Percentiles rank a stretch among this genome's conserved stretches.
phyloP scores from a whole-genome alignment of 2,888 invertebrate species.

The Melolontha melolontha region DNA sequence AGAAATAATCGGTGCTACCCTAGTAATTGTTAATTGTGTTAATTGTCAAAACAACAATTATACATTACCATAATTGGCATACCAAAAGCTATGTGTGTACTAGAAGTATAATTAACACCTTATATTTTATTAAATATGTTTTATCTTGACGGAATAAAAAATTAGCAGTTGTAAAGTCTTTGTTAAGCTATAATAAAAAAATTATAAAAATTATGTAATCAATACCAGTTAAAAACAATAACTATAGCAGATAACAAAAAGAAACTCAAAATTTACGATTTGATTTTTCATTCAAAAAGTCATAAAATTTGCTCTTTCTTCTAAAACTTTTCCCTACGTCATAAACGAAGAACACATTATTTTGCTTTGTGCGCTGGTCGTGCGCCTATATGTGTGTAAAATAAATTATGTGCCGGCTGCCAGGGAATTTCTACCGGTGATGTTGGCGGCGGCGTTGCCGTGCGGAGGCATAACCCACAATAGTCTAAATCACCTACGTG shows the following conservation, averaged over 20 bases:
- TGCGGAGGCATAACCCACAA: constrained; percentile 32
- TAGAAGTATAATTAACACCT: too few species aligned
- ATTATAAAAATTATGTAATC: too few species aligned
- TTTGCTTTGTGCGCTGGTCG: not conserved
- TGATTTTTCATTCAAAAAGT: constrained; percentile 26
- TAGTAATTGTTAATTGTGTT: too few species aligned
- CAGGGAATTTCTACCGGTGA: constrained; percentile 18
- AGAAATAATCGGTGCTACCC: too few species aligned
- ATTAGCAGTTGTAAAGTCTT: too few species aligned
- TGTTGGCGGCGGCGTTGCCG: constrained; percentile 1
- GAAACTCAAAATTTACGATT: constrained; percentile 12
- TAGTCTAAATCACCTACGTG: constrained; percentile 47
- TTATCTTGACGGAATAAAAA: too few species aligned
- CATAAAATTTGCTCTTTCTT: constrained; percentile 20
- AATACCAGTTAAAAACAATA: too few species aligned
- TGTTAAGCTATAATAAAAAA: too few species aligned
- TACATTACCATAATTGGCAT: too few species aligned
- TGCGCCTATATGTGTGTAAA: constrained; percentile 14
- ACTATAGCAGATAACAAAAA: not conserved
- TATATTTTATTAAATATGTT: too few species aligned
- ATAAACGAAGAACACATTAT: constrained; percentile 1
- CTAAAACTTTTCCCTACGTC: not conserved
- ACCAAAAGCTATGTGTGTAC: too few species aligned
- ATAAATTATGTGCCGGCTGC: constrained; percentile 22
- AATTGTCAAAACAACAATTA: too few species aligned